phyloP scores from a whole-genome alignment of 2,113 vertebrate genomes.

The Protomyctophum bolini region DNA sequence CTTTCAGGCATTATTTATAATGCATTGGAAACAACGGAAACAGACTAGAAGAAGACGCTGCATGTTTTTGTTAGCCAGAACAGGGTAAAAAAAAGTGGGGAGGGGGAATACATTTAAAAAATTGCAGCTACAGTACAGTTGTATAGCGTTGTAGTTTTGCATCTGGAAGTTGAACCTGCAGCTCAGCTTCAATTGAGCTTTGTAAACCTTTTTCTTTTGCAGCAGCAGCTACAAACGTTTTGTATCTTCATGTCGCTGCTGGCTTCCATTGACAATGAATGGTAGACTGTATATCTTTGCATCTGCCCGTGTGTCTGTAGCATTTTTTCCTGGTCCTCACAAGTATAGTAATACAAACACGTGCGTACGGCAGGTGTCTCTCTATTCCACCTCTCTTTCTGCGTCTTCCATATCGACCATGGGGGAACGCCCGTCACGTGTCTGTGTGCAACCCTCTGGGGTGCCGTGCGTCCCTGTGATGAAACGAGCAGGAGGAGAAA shows the following conservation, averaged over 20 bases:
- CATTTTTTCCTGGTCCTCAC: too few species aligned
- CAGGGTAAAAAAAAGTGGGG: too few species aligned
- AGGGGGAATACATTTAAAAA: too few species aligned
- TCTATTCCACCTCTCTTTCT: slow-evolving; percentile 40
- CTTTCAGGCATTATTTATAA: too few species aligned
- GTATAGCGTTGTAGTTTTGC: not conserved
- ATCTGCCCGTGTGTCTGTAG: slow-evolving; percentile 1
- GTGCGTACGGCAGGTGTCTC: slow-evolving; percentile 40
- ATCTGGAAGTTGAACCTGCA: not conserved
- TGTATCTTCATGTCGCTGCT: too few species aligned
- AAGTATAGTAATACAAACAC: not conserved
- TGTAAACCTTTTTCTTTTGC: too few species aligned
- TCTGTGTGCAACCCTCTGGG: slow-evolving; percentile 41
- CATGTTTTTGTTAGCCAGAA: too few species aligned
- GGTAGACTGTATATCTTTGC: not conserved
- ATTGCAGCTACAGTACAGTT: too few species aligned
- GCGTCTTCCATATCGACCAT: slow-evolving; percentile 36
- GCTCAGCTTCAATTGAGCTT: not conserved
- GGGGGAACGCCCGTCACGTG: slow-evolving; percentile 56
- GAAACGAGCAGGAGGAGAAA: slow-evolving; percentile 41
- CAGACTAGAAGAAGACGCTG: too few species aligned
- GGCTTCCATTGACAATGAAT: too few species aligned
- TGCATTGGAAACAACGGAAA: too few species aligned
- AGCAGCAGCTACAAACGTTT: too few species aligned
- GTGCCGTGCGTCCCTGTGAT: slow-evolving; percentile 22